These are phyloP conservation scores for Eciton burchellii DNA, from an alignment of 1,140 invertebrate species.

Conservation along the genomic window DNA sequence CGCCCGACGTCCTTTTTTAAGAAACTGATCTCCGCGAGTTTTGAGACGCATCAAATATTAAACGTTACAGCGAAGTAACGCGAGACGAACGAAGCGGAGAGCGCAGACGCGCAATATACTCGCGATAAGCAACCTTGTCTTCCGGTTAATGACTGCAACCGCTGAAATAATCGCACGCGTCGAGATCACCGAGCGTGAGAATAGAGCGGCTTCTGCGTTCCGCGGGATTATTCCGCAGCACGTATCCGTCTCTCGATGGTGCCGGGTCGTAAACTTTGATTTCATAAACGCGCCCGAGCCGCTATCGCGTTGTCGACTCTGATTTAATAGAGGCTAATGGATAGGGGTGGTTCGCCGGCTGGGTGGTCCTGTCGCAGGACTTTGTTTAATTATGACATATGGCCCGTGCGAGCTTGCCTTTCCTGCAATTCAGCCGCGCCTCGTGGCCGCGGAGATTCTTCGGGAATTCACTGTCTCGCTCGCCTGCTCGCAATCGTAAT, in stretches of 20 bases:
- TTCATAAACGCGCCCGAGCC: conserved; percentile 68
- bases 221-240: conserved; percentile 43
- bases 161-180: conserved; percentile 29
- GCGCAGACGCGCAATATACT: not conserved
- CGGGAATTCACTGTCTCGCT: conserved; percentile 12
- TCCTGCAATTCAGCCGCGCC: conserved; percentile 43
- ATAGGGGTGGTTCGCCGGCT: conserved; percentile 76
- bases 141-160: not conserved
- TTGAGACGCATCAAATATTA: not conserved
- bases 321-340: conserved; percentile 78
- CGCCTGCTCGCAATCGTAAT: conserved; percentile 17
- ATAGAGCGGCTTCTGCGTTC: not conserved
- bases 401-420: conserved; percentile 62
- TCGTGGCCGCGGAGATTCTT: conserved; percentile 17
- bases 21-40: conserved; percentile 5
- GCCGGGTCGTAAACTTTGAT: conserved; percentile 62
- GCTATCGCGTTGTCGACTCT: conserved; percentile 63
- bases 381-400: conserved; percentile 82
- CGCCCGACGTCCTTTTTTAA: not conserved
- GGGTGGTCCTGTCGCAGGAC: conserved; percentile 78
- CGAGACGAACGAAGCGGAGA: too few species aligned
- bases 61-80: not conserved
- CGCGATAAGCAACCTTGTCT: not conserved
- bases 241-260: conserved; percentile 30
- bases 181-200: conserved; percentile 58